Evolutionary conservation across 2,113 vertebrate genomes (phyloP), one percentile per base, ranked within the genome.

Genomic region (Toxotes jaculatrix): DNA sequence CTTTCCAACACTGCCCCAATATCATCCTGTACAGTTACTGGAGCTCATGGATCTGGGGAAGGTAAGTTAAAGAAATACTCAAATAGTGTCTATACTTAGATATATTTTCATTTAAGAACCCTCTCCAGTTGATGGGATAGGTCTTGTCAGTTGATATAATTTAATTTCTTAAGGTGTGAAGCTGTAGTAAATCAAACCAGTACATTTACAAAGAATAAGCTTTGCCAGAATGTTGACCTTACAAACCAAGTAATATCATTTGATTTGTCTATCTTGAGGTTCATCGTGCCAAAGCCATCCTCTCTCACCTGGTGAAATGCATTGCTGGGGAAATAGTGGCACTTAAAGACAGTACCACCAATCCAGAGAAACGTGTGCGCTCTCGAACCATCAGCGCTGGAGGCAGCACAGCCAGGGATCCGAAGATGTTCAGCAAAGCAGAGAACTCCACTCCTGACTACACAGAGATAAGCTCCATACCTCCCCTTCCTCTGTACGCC

Each of bases 21-120:
- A 99, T 84, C 98, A 99, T 89, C 98, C 98, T 0, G 96, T 98
- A 62, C 98, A 99, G 53, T 94, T 99, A 79, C 90, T 98, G 87
- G 98, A 98, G 88, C 96, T 99, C 56, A 99, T 99, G 98, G 98
- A 99, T 93, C 95, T 99, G 17, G 98, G 98, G 49, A 98, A 97
- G 95, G 96, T 99, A 70, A 94, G 93, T 62, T 23, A 23, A 12
- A 73, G 4, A 60, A 55, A 77, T 38, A 53, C 8, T 65, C 12
- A 31, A 9, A 27, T 64, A 60, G 11, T 74, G 2, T 66, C 1
- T 67, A 3, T 23, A 49, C 4, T 56, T 32, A 7, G 1, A 53
- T 4, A 11, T 40, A 34, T 53, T 36, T 53, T 31, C 17, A 40
- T 19, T 38, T 13, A 42, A 49, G 4, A 27, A 61, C 34, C 7